These are phyloP conservation scores for Indicator indicator DNA, from an alignment of 2,113 vertebrate genomes.

Conservation along the genomic window DNA sequence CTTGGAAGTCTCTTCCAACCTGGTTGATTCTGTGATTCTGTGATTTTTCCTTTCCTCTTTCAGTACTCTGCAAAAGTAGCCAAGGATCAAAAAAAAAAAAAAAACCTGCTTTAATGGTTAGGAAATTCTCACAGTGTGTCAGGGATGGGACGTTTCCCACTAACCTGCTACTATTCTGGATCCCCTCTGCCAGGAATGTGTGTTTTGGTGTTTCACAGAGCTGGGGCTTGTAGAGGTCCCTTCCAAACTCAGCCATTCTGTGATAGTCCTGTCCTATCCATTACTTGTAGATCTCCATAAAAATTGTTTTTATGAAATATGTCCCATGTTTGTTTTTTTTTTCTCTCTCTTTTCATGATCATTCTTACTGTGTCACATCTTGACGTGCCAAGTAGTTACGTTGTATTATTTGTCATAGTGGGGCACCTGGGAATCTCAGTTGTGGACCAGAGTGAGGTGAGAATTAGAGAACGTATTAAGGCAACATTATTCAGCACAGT, in stretches of 20 bases:
- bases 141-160: neutral
- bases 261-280: neutral
- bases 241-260: neutral
- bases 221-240: neutral
- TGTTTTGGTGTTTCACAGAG: neutral
- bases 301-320: neutral
- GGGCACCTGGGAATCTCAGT: neutral
- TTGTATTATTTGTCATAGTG: neutral
- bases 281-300: neutral
- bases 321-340: too few relatives aligned
- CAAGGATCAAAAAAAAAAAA: neutral
- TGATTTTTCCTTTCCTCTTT: neutral
- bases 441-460: neutral
- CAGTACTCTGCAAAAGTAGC: neutral
- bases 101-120: neutral
- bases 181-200: neutral
- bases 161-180: neutral
- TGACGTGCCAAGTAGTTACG: neutral
- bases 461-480: neutral
- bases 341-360: neutral
- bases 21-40: too few relatives aligned
- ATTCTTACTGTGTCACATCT: neutral
- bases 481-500: neutral
- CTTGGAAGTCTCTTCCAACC: too few relatives aligned
- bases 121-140: neutral